A percentile compares a stretch with the other conserved stretches of the same genome.
Evolutionary conservation across 2,888 invertebrate genomes (phyloP).

Genomic region (Eilema caniola): DNA sequence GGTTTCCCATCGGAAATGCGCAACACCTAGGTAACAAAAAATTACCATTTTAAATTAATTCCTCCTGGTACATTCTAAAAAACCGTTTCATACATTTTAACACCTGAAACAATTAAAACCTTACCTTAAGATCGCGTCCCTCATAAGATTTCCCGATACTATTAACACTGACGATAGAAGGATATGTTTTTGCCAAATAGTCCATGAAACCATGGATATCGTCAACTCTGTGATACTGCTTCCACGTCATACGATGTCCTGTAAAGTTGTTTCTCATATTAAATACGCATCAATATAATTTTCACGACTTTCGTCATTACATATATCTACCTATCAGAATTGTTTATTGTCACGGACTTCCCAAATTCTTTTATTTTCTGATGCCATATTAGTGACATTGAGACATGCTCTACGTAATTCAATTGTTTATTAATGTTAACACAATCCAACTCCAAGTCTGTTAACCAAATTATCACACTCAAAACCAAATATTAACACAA

Average conservation of each 20-base stretch:
- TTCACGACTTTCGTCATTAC: neutral
- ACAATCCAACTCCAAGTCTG: constrained; percentile 38
- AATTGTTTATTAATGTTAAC: constrained; percentile 35
- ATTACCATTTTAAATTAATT: neutral
- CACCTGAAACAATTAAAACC: neutral
- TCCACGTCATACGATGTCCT: constrained; percentile 91
- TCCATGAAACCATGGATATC: constrained; percentile 93
- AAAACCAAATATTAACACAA: constrained; percentile 50
- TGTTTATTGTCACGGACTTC: constrained; percentile 18
- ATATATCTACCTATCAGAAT: neutral
- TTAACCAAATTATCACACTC: constrained; percentile 33
- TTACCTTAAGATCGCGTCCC: constrained; percentile 91
- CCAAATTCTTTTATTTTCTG: neutral
- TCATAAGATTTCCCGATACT: constrained; percentile 92
- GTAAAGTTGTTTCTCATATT: constrained; percentile 31
- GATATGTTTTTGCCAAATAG: constrained; percentile 92
- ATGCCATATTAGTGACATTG: constrained; percentile 40
- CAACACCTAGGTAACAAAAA: constrained; percentile 63
- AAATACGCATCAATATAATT: neutral
- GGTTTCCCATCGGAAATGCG: constrained; percentile 91
- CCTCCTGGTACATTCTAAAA: neutral
- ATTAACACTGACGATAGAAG: constrained; percentile 90
- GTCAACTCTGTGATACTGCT: constrained; percentile 91
- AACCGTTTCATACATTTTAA: neutral
- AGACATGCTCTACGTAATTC: constrained; percentile 12